Evolutionary conservation across 2,888 invertebrate genomes (phyloP), one percentile per base, ranked within the genome.

Genomic region (Calliphora vomitoria): DNA sequence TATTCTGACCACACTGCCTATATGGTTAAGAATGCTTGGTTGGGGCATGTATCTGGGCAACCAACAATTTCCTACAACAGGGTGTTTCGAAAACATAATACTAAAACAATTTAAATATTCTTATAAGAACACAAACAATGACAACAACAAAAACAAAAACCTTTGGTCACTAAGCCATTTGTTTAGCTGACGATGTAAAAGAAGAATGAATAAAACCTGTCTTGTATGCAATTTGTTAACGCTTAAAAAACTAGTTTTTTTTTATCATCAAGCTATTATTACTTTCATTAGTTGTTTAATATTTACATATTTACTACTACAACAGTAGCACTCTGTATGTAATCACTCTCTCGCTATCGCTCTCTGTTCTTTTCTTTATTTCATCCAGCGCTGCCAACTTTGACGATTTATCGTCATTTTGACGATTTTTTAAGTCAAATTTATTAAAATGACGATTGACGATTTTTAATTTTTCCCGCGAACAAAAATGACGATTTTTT

Each of bases 161-260:
- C 15, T 78, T 53, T 64, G 31, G 11, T 11, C 8, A 53, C 35
- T 8, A 41, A 79, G 47, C 83, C 60, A 78, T 86, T 82, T 75
- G 62, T 79, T 69, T 25, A 76, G 60, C 53, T 60, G 5, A 60
- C 1, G 58, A 20, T 35, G 1, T 38, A 20, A 25, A 47, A 68
- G 60, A 82, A 82, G n/a, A 15, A 25, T 79, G 20, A 75, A 41
- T 13, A 74, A 68, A 86, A 79, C 82, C 72, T 64, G 80, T 74
- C 74, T 72, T 72, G 58, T 10, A 44, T 82, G 68, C 55, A 79
- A 47, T 72, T 82, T 50, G 72, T 76, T 38, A 25, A 1, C 13
- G 13, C 41, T 69, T 11, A 53, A 69, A 62, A 86, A 86, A 83
- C 86, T 75, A 11, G 86, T 86, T 82, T 60, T 11, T 35, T 44